Base-by-base conservation (phyloP, 1,140 invertebrate genomes). In the Drosophila mauritiana region DNA sequence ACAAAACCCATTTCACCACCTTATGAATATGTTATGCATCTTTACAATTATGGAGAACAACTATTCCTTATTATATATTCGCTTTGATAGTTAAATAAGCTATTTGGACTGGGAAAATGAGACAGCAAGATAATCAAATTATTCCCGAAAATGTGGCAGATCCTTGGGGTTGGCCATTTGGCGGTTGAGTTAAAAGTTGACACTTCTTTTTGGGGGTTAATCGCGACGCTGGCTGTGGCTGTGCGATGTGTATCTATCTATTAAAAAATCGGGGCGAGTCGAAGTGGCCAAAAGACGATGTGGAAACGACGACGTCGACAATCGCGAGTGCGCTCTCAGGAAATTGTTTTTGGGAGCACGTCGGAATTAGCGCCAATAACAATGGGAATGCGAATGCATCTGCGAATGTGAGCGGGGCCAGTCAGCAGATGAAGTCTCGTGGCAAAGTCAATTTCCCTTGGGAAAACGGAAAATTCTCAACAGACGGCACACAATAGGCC, bases 221-320 rank as follows among this genome's bases (percentile, higher is more conserved):
- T 86, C 84, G 65, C 42, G 42, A 27, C 65, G 79, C 58, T 68
- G 67, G 83, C 83, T 72, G 31, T 31, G 8, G 31, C 31, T 31
- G 31, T 70, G 72, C 72, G 74, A 86, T 86, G 83, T 86, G 83
- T 86, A 86, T 86, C 83, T 86, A 86, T 86, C 83, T 88, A 86
- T 86, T 88, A 88, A 86, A 86, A 86, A 88, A 86, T 88, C 72
- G 75, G 64, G 79, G 79, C 78, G 83, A 86, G 76, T 88, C 70
- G 79, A 80, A 80, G 70, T 77, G 81, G 72, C 65, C 73, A 85
- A 77, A 77, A 80, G 80, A 83, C 80, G 80, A 82, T 78, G 64
- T 46, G 67, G 74, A 69, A 58, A 61, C 63, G 45, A 34, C 64
- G 70, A 61, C 59, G 63, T 58, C 70, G 68, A 73, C 75, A 70